phyloP scores from a whole-genome alignment of 1,140 invertebrate species.

The Potamilus streckersoni region DNA sequence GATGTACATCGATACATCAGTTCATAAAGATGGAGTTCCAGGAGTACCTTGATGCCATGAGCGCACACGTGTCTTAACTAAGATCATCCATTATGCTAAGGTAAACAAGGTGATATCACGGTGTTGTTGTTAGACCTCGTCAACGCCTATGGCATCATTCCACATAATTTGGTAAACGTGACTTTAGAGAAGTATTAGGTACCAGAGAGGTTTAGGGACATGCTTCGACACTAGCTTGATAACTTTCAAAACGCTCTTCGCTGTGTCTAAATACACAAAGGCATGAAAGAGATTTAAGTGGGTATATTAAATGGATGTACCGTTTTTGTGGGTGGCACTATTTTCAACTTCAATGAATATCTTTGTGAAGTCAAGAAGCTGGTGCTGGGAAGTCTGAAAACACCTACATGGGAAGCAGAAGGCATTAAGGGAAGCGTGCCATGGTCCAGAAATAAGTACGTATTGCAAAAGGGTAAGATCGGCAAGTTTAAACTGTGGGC shows the following conservation, averaged over 20 bases:
- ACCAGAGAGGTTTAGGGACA: conserved; percentile 1
- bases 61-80: conserved; percentile 13
- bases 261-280: conserved; percentile 19
- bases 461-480: too few species aligned
- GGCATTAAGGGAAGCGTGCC: too few species aligned
- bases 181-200: conserved; percentile 17
- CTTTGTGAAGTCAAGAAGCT: too few species aligned
- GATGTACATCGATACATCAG: conserved; percentile 22
- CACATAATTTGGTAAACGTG: conserved; percentile 21
- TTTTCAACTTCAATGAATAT: too few species aligned
- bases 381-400: too few species aligned
- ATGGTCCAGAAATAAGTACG: too few species aligned
- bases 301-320: too few species aligned
- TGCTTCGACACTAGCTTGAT: conserved; percentile 8
- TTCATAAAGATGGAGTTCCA: conserved; percentile 23
- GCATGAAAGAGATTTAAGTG: conserved; percentile 7
- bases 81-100: conserved; percentile 21
- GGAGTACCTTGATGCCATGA: conserved; percentile 22
- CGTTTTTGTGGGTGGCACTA: too few species aligned
- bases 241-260: conserved; percentile 15
- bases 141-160: conserved; percentile 11
- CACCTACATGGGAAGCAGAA: too few species aligned
- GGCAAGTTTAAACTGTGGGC: too few species aligned
- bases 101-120: conserved; percentile 13
- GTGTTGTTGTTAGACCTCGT: conserved; percentile 31